Percentiles rank a stretch among this genome's conserved stretches.
Conservation (phyloP, 1,140 invertebrate genomes). For the Drosophila cardini region DNA sequence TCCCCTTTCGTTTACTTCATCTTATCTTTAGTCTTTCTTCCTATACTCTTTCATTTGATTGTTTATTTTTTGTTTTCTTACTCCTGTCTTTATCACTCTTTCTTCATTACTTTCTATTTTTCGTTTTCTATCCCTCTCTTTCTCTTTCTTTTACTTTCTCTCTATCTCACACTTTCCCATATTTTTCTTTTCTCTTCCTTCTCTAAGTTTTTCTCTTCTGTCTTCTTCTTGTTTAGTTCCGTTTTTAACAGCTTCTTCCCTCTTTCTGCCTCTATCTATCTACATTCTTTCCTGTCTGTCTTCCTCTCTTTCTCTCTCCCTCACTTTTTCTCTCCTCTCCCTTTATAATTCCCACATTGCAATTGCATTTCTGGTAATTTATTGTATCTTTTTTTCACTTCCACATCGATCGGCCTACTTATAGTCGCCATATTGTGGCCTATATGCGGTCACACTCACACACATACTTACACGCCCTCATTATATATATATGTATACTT, state of each 20-base stretch:
- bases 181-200: not conserved
- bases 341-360: not conserved
- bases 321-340: too few species aligned
- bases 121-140: not conserved
- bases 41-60: too few species aligned
- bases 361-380: slow-evolving; percentile 15
- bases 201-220: not conserved
- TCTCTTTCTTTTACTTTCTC: not conserved
- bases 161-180: not conserved
- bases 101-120: not conserved
- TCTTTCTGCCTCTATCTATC: not conserved
- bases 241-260: not conserved
- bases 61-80: too few species aligned
- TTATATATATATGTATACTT: not conserved
- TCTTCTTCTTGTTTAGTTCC: not conserved
- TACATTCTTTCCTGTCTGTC: not conserved
- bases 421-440: slow-evolving; percentile 50
- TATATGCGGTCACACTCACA: slow-evolving; percentile 36
- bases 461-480: slow-evolving; percentile 12
- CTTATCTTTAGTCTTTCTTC: too few species aligned
- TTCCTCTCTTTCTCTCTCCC: not conserved
- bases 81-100: not conserved
- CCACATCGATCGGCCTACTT: slow-evolving; percentile 50
- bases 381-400: slow-evolving; percentile 24
- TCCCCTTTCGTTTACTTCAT: too few species aligned